Conservation (phyloP, 2,888 invertebrate genomes). For the Diadegma fenestrale region DNA sequence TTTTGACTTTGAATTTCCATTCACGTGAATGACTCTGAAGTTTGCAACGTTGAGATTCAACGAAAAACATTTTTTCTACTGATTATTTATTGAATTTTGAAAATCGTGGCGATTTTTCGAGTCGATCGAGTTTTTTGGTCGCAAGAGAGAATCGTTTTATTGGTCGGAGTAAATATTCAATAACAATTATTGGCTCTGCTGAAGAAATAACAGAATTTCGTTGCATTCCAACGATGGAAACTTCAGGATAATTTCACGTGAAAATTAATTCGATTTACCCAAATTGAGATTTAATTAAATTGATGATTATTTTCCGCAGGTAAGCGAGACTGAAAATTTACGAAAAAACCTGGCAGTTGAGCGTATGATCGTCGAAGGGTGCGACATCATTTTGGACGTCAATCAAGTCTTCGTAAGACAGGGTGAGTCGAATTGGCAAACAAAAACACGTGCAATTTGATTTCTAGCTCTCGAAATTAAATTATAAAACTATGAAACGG, state of each 20-base stretch:
- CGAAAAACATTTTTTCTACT: too few relatives aligned
- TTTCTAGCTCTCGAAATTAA: neutral
- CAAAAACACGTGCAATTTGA: neutral
- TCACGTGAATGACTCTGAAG: too few relatives aligned
- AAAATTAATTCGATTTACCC: neutral
- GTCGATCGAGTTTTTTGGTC: too few relatives aligned
- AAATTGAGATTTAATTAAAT: neutral
- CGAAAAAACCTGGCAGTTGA: conserved; percentile 96
- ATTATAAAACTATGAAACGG: neutral
- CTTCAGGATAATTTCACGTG: too few relatives aligned
- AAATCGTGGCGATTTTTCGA: too few relatives aligned
- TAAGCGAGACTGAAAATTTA: conserved; percentile 96
- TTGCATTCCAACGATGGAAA: too few relatives aligned
- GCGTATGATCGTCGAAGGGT: conserved; percentile 97
- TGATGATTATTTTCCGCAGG: conserved; percentile 85
- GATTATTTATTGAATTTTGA: too few relatives aligned
- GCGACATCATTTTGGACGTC: conserved; percentile 95
- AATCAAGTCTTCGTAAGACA: conserved; percentile 97
- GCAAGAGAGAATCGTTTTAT: too few relatives aligned
- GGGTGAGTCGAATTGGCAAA: conserved; percentile 86
- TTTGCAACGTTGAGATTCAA: too few relatives aligned
- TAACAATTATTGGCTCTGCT: too few relatives aligned
- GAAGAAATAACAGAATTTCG: too few relatives aligned
- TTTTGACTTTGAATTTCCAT: neutral
- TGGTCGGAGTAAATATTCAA: too few relatives aligned